A percentile compares a stretch with the other conserved stretches of the same genome.
Conservation (phyloP, 2,888 invertebrate species). For the Torymus aiolomorphi region DNA sequence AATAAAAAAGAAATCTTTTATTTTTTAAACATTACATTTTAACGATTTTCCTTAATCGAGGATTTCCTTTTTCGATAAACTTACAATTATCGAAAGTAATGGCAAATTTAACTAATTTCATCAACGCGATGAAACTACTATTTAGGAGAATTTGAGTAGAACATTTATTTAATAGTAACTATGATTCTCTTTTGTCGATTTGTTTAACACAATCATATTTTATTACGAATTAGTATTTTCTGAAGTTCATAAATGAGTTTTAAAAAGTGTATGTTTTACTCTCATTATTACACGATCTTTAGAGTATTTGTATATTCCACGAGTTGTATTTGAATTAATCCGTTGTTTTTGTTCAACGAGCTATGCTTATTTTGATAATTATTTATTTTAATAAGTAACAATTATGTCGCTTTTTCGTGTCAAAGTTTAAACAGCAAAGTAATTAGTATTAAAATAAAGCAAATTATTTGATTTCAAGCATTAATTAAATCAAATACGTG, state of each 20-base stretch:
- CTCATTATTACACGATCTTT: slow-evolving; percentile 16
- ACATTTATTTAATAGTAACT: slow-evolving; percentile 3
- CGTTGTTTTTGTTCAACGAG: slow-evolving; percentile 32
- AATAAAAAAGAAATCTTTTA: neutral
- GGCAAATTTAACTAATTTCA: slow-evolving; percentile 25
- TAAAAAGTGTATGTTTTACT: slow-evolving; percentile 26
- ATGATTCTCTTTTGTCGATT: neutral
- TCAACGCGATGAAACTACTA: slow-evolving; percentile 27
- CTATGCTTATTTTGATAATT: slow-evolving; percentile 34
- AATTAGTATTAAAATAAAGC: slow-evolving; percentile 39
- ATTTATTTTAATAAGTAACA: slow-evolving; percentile 45
- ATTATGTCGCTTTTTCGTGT: slow-evolving; percentile 18
- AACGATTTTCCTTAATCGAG: too few species aligned
- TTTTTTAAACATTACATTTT: slow-evolving; percentile 3
- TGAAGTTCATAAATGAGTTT: slow-evolving; percentile 16
- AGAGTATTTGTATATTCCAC: slow-evolving; percentile 35
- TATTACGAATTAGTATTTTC: slow-evolving; percentile 1
- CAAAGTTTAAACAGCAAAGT: slow-evolving; percentile 36
- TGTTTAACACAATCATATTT: neutral
- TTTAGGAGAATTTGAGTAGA: slow-evolving; percentile 29
- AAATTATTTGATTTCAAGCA: slow-evolving; percentile 24
- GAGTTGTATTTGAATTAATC: slow-evolving; percentile 43
- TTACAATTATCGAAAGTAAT: slow-evolving; percentile 21
- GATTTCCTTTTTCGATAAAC: slow-evolving; percentile 22
- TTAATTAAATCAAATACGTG: slow-evolving; percentile 26